A percentile compares a stretch with the other conserved stretches of the same genome.
These are phyloP conservation scores for Oedothorax gibbosus DNA, from an alignment of 1,140 invertebrate species.

Conservation along the genomic window DNA sequence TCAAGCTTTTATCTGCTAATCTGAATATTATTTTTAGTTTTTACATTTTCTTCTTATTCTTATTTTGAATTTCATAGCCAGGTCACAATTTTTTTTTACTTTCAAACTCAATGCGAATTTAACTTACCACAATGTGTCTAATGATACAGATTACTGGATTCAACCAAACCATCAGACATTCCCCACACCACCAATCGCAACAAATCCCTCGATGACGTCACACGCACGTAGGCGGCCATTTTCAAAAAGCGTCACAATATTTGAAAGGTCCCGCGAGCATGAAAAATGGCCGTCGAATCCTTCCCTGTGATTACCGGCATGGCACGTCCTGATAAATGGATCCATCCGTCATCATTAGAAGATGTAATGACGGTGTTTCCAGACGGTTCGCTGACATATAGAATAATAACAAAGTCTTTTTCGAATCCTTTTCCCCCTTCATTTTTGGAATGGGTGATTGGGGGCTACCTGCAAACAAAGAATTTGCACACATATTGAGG, in stretches of 20 bases:
- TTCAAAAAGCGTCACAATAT: conserved; percentile 50
- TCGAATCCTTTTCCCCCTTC: not conserved
- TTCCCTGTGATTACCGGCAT: conserved; percentile 59
- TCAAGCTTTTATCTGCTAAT: too few species aligned
- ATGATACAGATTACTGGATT: too few species aligned
- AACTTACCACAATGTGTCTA: too few species aligned
- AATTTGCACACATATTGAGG: not conserved
- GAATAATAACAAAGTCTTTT: conserved; percentile 60
- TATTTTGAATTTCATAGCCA: too few species aligned
- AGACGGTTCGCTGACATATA: conserved; percentile 59
- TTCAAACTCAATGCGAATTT: too few species aligned
- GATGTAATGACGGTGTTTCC: conserved; percentile 60
- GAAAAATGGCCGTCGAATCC: conserved; percentile 52
- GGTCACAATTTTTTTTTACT: too few species aligned
- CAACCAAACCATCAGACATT: too few species aligned
- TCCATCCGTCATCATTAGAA: conserved; percentile 59
- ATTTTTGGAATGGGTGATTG: conserved; percentile 27
- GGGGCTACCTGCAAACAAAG: conserved; percentile 48
- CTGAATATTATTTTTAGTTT: too few species aligned
- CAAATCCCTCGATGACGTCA: too few species aligned
- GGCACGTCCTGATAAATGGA: conserved; percentile 58
- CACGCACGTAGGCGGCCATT: not conserved
- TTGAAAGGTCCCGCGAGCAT: conserved; percentile 35
- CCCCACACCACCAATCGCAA: too few species aligned
- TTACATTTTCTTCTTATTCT: too few species aligned